Evolutionary conservation across 2,888 invertebrate species (phyloP), one percentile per base, ranked within the genome.

Genomic region (Congeria kusceri): DNA sequence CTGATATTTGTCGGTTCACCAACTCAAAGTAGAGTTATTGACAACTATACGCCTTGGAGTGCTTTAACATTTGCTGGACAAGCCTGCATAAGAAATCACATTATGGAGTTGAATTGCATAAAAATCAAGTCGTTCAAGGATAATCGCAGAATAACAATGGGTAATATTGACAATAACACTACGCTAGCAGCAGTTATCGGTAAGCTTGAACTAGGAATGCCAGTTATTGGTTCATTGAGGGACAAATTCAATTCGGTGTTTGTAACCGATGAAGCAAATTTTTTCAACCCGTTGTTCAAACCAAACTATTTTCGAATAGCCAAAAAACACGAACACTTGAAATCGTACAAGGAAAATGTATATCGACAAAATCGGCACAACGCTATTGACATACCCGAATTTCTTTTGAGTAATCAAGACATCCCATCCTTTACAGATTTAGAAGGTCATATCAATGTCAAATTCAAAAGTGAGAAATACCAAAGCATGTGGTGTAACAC

Each of bases 31-130:
- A 29, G 66, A 44, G 57, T 67, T 4, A 67, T 67, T 29, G 66
- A 67, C 39, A 44, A 67, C 32, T 67, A 29, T 25, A 57, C 66
- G 29, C 32, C 66, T 67, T 57, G n/a, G 9, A 67, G 66, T 67
- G 66, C 66, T 2, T 27, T 67, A 15, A 67, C 66, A 20, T 67
- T 67, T 57, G 56, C 57, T 20, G 32, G 32, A 15, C 66, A 67
- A 27, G 56, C 15, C 3, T 67, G 20, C 56, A 4, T 67, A 7
- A 56, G 27, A 56, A 15, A 57, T 15, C 25, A 57, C 15, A 44
- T 67, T 20, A 57, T 32, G 7, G 39, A 39, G 39, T 39, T 39
- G 39, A 39, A 39, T 39, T 39, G n/a, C 7, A 23, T 67, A 20
- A 57, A 56, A 39, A 57, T 67, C 20, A 67, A 67, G 27, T 57